Base-by-base conservation (phyloP, 2,888 invertebrate genomes). In the Caenorhabditis parvicauda region DNA sequence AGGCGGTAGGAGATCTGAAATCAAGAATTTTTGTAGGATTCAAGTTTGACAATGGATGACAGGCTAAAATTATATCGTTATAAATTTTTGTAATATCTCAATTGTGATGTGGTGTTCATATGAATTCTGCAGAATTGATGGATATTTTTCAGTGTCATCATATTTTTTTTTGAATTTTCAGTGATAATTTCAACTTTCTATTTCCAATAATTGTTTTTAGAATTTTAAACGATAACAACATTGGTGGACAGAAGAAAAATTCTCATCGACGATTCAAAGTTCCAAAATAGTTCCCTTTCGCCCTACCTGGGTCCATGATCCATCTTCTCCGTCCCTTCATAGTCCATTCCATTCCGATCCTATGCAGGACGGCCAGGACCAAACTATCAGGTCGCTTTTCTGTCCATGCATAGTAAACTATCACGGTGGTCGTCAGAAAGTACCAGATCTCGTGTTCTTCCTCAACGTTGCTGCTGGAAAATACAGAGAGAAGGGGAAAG, bases 371-470 rank as follows among this genome's bases (percentile, higher is more conserved):
- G 5, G 32, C 44, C 17, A 64, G 24, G 0, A 28, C 1, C 1
- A 60, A 41, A 3, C 47, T 51, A 35, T 19, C 24, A 21, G 1
- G 19, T 37, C 29, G 22, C 21, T 27, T 12, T 29, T 50, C 37
- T 12, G 28, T 19, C 2, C 7, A 17, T 6, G 35, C 22, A n/a
- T 45, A 27, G 9, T 46, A 27, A 6, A 22, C 47, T 5, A 60
- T 38, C 22, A 46, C 24, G 2, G 52, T 55, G 27, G 45, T 60
- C 35, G 39, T 29, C 47, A 60, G 25, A 19, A 50, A 61, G 42
- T 47, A 78, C 77, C 77, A 77, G 9, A 75, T 48, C 32, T 75
- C 77, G 38, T 76, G 76, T 48, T 78, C 78, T 53, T 77, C 76
- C 53, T 78, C 78, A 21, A 73, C 67, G 27, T 71, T 63, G 55